phyloP scores from a whole-genome alignment of 2,113 vertebrate species.

The Theristicus caerulescens region DNA sequence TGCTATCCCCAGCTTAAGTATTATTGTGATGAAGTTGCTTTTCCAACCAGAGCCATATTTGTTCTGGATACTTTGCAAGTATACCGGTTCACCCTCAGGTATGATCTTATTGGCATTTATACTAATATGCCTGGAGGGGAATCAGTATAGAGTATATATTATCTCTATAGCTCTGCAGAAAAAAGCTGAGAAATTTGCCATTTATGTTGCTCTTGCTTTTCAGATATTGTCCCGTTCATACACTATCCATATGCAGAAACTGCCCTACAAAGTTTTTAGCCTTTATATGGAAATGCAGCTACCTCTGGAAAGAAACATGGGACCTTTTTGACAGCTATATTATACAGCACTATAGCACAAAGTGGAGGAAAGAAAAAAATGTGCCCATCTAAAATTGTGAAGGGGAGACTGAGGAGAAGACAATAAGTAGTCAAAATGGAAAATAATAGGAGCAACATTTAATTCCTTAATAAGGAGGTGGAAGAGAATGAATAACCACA shows the following conservation, averaged over 20 bases:
- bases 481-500: not conserved
- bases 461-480: not conserved
- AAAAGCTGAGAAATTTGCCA: not conserved
- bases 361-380: fast-evolving
- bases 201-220: not conserved
- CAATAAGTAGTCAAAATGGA: not conserved
- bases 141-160: not conserved
- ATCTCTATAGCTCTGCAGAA: not conserved
- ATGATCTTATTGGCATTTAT: conserved; percentile 27
- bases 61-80: not conserved
- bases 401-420: not conserved
- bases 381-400: not conserved
- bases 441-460: not conserved
- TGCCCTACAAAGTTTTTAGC: not conserved
- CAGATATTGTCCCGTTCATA: not conserved
- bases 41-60: conserved; percentile 38
- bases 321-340: not conserved
- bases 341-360: not conserved
- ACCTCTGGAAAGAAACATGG: not conserved
- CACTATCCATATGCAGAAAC: not conserved
- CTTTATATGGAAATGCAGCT: not conserved
- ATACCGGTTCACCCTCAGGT: not conserved
- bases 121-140: not conserved
- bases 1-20: not conserved
- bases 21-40: conserved; percentile 52